Conservation (phyloP, 1,140 invertebrate genomes). For the Philopotamus ludificatus region DNA sequence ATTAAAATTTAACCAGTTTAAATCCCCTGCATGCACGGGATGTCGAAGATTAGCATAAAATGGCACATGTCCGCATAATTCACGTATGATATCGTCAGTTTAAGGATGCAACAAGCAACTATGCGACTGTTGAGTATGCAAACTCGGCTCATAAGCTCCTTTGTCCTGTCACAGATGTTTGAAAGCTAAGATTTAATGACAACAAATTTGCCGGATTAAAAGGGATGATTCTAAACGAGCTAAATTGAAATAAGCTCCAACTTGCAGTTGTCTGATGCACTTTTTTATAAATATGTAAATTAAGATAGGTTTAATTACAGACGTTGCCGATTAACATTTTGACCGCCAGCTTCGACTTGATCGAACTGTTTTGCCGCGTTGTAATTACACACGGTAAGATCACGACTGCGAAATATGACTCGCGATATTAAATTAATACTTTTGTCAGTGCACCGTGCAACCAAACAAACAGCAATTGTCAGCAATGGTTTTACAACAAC, state of each 20-base stretch:
- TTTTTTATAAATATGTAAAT: too few relatives aligned
- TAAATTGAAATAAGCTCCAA: neutral
- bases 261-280: too few relatives aligned
- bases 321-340: neutral
- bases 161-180: conserved; percentile 20
- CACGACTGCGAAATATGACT: neutral
- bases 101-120: conserved; percentile 25
- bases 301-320: too few relatives aligned
- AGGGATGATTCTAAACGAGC: neutral
- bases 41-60: conserved; percentile 36
- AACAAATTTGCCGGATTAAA: conserved; percentile 22
- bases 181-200: conserved; percentile 17
- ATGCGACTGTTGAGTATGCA: conserved; percentile 5
- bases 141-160: conserved; percentile 17
- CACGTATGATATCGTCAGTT: conserved; percentile 35
- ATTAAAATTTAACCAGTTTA: too few relatives aligned
- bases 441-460: neutral
- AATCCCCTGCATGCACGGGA: neutral
- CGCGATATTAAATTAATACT: too few relatives aligned
- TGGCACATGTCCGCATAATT: conserved; percentile 37
- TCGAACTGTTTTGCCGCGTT: too few relatives aligned
- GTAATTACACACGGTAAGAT: neutral
- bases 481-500: too few relatives aligned
- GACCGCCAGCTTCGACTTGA: neutral
- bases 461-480: neutral